Base-by-base conservation (phyloP, 2,888 invertebrate species). In the Chrysolina americana region DNA sequence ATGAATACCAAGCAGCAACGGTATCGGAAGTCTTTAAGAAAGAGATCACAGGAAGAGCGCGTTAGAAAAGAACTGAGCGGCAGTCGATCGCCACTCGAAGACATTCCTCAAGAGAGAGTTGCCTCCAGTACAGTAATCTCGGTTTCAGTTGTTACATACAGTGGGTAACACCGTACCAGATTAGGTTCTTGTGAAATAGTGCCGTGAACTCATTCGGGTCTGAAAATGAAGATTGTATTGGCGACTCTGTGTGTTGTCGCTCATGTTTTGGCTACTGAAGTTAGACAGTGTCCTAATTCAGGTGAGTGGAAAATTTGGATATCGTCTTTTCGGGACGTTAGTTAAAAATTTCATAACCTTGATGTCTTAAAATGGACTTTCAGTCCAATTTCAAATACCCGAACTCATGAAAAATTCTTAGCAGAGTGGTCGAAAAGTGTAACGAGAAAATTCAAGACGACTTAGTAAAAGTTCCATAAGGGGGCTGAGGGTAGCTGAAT, bases 21-120 rank as follows among this genome's bases (percentile, higher is more conserved):
- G 36, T 59, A n/a, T 59, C 36, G 75, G 75, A 76, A 75, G 73
- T 75, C 19, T 41, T 59, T 15, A 65, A 59, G 8, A 59, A 68
- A 68, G 19, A 53, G 53, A 68, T 41, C 63, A 17, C 59, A 28
- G 6, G 47, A 36, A 41, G 48, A 63, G 10, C 17, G 50, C 63
- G 19, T 17, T 23, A 41, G 47, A 50, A 47, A 28, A 41, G 63
- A 48, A 62, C 59, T 53, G 65, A 17, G 19, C 28, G 62, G 41
- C 62, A 36, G 44, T 66, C 28, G 28, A 44, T 3, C 28, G 28
- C 28, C 28, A 36, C 47, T 66, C 50, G 50, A 75, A 48, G 36
- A 73, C 75, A 76, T 76, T 75, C 71, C 73, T 73, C 36, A 59
- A 76, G 78, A 75, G 78, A 78, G 75, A 78, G 78, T 71, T 65